phyloP scores from a whole-genome alignment of 2,113 vertebrate species.

The Turdus rufiventris region DNA sequence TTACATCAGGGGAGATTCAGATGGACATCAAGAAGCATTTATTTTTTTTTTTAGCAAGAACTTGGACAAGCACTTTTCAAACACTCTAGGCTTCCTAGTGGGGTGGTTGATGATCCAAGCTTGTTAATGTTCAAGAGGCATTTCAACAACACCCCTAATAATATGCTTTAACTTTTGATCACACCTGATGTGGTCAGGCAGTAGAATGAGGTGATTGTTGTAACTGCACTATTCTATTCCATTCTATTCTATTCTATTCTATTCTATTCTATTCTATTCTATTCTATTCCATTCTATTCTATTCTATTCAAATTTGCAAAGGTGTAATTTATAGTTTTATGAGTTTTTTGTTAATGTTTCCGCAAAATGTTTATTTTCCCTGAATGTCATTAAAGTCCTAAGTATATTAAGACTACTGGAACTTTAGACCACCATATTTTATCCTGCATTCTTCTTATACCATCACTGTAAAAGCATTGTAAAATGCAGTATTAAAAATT shows the following conservation, averaged over 20 bases:
- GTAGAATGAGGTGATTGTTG: neutral
- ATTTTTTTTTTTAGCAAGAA: neutral
- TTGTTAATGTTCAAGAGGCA: neutral
- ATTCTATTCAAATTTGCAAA: neutral
- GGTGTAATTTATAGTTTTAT: neutral
- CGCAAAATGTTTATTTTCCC: neutral
- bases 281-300: neutral
- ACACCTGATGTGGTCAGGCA: neutral
- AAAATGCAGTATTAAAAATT: neutral
- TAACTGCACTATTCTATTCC: neutral
- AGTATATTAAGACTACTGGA: neutral
- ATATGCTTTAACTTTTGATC: neutral
- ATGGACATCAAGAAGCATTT: neutral
- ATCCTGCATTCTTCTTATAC: neutral
- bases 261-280: neutral
- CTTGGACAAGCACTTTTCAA: neutral
- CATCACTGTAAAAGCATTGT: neutral
- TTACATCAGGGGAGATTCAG: neutral
- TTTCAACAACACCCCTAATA: neutral
- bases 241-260: neutral
- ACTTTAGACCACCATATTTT: neutral
- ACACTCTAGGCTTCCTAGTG: neutral
- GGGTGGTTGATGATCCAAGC: rapidly evolving
- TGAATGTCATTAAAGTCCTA: neutral
- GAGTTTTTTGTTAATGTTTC: neutral